phyloP scores from a whole-genome alignment of 2,113 vertebrate genomes.

The Tyrannus savana region DNA sequence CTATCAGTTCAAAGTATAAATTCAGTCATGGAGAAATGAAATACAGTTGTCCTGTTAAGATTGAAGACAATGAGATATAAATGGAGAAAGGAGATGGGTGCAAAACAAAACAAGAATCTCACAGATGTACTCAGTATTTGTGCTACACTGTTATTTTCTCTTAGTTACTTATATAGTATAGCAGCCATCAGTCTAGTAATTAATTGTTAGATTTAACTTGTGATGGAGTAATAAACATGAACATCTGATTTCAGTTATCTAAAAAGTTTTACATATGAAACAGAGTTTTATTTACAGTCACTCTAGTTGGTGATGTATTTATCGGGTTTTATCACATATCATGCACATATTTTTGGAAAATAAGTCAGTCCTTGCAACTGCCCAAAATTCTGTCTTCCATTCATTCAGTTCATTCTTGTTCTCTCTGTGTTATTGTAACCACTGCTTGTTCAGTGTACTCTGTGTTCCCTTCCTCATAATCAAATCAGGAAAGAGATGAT shows the following conservation, averaged over 20 bases:
- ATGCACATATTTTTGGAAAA: neutral
- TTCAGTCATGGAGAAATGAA: slow-evolving; percentile 21
- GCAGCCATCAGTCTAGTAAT: neutral
- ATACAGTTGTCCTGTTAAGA: neutral
- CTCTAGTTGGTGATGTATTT: neutral
- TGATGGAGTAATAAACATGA: neutral
- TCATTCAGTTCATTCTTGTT: neutral
- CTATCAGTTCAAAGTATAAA: slow-evolving; percentile 37
- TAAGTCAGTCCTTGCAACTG: neutral
- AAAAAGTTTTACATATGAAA: neutral
- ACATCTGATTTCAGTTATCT: neutral
- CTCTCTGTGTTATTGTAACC: neutral
- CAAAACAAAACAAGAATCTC: neutral
- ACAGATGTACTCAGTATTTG: neutral
- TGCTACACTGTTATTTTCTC: neutral
- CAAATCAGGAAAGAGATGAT: neutral
- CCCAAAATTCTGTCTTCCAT: neutral
- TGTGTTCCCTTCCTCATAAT: neutral
- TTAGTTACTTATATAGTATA: neutral
- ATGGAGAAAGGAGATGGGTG: neutral
- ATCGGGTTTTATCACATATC: neutral
- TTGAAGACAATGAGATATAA: neutral
- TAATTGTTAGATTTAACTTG: neutral
- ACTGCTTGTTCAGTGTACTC: neutral
- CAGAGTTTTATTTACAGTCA: neutral